A percentile compares a stretch with the other conserved stretches of the same genome.
Conservation (phyloP, 1,140 invertebrate species). For the Probaryconus sp. region DNA sequence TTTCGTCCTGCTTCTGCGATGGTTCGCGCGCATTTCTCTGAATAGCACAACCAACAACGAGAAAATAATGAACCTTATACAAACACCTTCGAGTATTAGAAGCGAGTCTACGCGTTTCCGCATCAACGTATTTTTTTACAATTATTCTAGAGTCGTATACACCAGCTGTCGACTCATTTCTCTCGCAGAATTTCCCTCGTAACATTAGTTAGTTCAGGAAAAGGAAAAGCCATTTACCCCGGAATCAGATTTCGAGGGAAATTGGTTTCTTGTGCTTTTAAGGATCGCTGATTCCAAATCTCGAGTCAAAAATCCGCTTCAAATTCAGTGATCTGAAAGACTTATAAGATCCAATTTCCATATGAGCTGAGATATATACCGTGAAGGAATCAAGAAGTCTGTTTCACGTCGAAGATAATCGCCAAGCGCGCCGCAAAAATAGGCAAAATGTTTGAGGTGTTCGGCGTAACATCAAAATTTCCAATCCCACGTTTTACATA, state of each 20-base stretch:
- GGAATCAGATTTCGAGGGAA: conserved; percentile 28
- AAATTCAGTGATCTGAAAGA: conserved; percentile 6
- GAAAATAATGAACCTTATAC: conserved; percentile 65
- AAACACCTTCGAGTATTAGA: conserved; percentile 38
- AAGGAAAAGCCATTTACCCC: conserved; percentile 17
- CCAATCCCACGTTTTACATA: conserved; percentile 24
- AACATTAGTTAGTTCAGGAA: too few species aligned
- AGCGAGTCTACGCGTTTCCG: not conserved
- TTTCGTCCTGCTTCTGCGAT: conserved; percentile 5
- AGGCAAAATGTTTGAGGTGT: not conserved
- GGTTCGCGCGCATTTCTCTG: conserved; percentile 55
- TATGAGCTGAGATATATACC: not conserved
- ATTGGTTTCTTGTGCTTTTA: conserved; percentile 35
- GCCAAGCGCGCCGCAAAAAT: not conserved
- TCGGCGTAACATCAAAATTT: conserved; percentile 6
- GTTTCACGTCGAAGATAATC: conserved; percentile 18
- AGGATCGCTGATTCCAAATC: conserved; percentile 18
- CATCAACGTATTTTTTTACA: conserved; percentile 13
- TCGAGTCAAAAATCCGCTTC: conserved; percentile 15
- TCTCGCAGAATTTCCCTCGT: too few species aligned
- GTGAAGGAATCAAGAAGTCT: conserved; percentile 6
- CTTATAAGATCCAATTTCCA: conserved; percentile 29
- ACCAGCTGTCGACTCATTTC: not conserved
- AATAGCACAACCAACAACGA: conserved; percentile 64
- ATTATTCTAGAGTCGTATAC: not conserved